Evolutionary conservation across 2,113 vertebrate genomes (phyloP), one percentile per base, ranked within the genome.

Genomic region (Dipodomys merriami): DNA sequence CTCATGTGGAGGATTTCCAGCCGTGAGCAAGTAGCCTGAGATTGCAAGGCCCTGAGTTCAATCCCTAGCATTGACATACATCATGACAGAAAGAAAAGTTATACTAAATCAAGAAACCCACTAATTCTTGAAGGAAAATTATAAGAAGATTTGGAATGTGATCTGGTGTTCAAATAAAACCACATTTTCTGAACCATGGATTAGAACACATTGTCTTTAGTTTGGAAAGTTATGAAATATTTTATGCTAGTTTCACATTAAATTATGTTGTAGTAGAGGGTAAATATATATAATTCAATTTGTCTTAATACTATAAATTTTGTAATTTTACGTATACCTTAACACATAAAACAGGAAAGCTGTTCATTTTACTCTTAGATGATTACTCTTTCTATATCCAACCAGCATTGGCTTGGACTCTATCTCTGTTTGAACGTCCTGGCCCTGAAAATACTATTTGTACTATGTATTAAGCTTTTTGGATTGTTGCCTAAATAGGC

Each of bases 271-370:
- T 62, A 78, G 10, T 82, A 23, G 87, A 96, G 79, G 81, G 19
- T 85, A 90, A 84, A 81, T 94, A 65, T 83, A 49, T 90, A 64
- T 88, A 92, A 57, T 76, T 88, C 82, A 11, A 5, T 74, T 46
- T 92, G 7, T 53, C 49, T 64, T 78, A 83, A 85, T 83, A 85
- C 29, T 81, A 85, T 22, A 81, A 82, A 69, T 68, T 49, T 68
- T 72, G 2, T 73, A 84, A 74, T 76, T 60, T 2, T 74, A 39
- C 67, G 44, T 87, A 5, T 90, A 35, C 5, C 22, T 53, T 30
- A 87, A 69, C 27, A 76, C 29, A 77, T 30, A 92, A 83, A 71
- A 30, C 49, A 82, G 30, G 35, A 83, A 92, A 39, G 18, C 25
- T 88, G 16, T 49, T 88, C 71, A 46, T 92, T 85, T 94, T 74